A percentile compares a stretch with the other conserved stretches of the same genome.
phyloP scores from a whole-genome alignment of 1,140 invertebrate genomes.

The Limonius californicus region DNA sequence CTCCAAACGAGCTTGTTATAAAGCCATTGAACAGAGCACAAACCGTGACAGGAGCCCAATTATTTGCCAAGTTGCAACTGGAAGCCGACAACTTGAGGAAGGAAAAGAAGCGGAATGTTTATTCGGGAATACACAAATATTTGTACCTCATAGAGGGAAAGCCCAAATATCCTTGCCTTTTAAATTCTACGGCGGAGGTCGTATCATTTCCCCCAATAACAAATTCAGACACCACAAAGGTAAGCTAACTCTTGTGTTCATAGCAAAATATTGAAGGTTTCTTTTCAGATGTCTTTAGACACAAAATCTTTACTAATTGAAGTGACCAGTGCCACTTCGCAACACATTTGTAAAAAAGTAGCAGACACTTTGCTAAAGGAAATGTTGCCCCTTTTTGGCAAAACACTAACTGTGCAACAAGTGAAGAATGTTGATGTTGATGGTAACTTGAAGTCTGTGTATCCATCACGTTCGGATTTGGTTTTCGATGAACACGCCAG shows the following conservation, averaged over 20 bases:
- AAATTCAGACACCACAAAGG: slow-evolving; percentile 75
- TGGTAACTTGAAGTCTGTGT: slow-evolving; percentile 66
- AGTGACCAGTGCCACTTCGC: slow-evolving; percentile 68
- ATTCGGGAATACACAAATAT: slow-evolving; percentile 79
- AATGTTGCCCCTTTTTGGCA: slow-evolving; percentile 54
- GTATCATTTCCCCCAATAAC: slow-evolving; percentile 83
- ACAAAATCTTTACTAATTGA: slow-evolving; percentile 71
- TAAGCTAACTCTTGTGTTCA: slow-evolving; percentile 39
- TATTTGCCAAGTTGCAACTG: slow-evolving; percentile 63
- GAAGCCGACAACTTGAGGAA: slow-evolving; percentile 73
- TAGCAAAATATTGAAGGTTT: too few species aligned
- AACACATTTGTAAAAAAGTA: slow-evolving; percentile 64
- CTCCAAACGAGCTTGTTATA: slow-evolving; percentile 59
- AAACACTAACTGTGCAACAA: slow-evolving; percentile 58
- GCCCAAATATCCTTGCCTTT: slow-evolving; percentile 64
- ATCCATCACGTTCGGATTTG: slow-evolving; percentile 73
- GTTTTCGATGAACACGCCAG: slow-evolving; percentile 47
- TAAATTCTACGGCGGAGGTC: slow-evolving; percentile 58
- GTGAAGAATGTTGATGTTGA: slow-evolving; percentile 66
- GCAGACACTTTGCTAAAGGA: slow-evolving; percentile 64
- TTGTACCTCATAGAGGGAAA: slow-evolving; percentile 75
- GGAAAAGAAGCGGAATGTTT: slow-evolving; percentile 75
- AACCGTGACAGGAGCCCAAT: slow-evolving; percentile 58
- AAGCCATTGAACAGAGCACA: slow-evolving; percentile 61
- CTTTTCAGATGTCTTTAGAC: slow-evolving; percentile 54